These are phyloP conservation scores for Pseudachorutes palmiensis DNA, from an alignment of 1,140 invertebrate genomes.

Conservation along the genomic window DNA sequence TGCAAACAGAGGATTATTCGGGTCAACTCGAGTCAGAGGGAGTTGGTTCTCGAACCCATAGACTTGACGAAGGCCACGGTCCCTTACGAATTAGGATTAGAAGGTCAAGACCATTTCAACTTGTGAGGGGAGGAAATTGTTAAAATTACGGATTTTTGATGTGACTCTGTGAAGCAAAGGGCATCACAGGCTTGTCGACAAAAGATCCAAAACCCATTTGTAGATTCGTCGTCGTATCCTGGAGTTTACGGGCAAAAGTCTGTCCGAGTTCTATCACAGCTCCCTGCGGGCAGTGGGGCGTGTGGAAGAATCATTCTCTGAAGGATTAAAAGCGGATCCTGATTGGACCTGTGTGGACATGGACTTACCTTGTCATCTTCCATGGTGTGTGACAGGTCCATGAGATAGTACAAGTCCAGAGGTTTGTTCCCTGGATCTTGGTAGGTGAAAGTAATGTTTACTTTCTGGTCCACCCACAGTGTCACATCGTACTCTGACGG, in stretches of 20 bases:
- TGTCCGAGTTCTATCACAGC: conserved; percentile 38
- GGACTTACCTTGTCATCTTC: conserved; percentile 47
- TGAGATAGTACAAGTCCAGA: conserved; percentile 58
- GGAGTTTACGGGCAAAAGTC: conserved; percentile 54
- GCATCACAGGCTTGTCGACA: conserved; percentile 52
- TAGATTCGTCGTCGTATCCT: conserved; percentile 71
- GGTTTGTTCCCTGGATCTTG: conserved; percentile 43
- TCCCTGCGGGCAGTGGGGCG: conserved; percentile 13
- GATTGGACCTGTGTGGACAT: no score
- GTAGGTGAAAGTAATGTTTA: conserved; percentile 19
- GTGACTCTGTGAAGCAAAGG: conserved; percentile 6
- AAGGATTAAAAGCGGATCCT: not conserved
- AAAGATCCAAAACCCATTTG: conserved; percentile 67
- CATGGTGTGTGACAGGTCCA: conserved; percentile 61
- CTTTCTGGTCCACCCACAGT: conserved; percentile 20
- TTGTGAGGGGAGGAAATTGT: not conserved
- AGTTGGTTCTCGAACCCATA: conserved; percentile 3
- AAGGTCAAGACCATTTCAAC: conserved; percentile 40
- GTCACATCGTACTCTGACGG: not conserved
- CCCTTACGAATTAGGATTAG: conserved; percentile 39
- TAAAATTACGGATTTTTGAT: not conserved
- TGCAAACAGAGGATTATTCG: not conserved
- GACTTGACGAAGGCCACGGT: not conserved
- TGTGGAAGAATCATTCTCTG: not conserved
- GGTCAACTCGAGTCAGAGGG: not conserved